Conservation (phyloP, 2,113 vertebrate species). For the Protobothrops mucrosquamatus region DNA sequence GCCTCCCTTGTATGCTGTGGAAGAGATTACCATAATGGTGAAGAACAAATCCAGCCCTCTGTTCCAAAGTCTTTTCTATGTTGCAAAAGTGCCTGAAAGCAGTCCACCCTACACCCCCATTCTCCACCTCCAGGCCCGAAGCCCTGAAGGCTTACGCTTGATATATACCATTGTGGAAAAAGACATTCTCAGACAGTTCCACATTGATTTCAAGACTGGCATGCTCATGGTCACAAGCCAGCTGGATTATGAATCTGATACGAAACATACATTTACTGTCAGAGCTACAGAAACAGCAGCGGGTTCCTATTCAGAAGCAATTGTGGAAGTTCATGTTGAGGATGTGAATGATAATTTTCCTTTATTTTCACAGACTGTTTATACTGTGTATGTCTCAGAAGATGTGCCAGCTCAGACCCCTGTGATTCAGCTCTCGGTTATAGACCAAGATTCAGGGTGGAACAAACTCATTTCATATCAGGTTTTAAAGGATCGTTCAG, state of each 20-base stretch:
- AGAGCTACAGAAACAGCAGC: constrained; percentile 89
- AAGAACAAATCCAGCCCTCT: constrained; percentile 91
- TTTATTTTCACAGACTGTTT: constrained; percentile 76
- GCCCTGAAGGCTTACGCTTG: constrained; percentile 90
- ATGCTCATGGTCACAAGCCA: constrained; percentile 84
- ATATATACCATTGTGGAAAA: constrained; percentile 93
- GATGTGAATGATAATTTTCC: constrained; percentile 93
- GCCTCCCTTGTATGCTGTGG: constrained; percentile 72
- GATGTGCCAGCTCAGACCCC: constrained; percentile 80
- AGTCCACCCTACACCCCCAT: constrained; percentile 86
- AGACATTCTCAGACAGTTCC: constrained; percentile 81
- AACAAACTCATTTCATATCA: constrained; percentile 84
- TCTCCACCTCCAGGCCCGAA: constrained; percentile 92
- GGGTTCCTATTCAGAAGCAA: constrained; percentile 88
- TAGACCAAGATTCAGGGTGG: constrained; percentile 84
- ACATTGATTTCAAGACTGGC: constrained; percentile 91
- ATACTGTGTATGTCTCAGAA: constrained; percentile 75
- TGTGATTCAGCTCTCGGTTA: constrained; percentile 80
- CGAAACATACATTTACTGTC: constrained; percentile 80
- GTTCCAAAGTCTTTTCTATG: constrained; percentile 90
- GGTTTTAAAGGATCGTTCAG: constrained; percentile 76
- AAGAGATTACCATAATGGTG: constrained; percentile 84
- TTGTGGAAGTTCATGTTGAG: constrained; percentile 87
- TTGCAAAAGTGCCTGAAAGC: constrained; percentile 88
- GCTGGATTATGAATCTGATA: constrained; percentile 86